Evolutionary conservation across 2,113 vertebrate species (phyloP), one percentile per base, ranked within the genome.

Genomic region (Eidolon helvum): DNA sequence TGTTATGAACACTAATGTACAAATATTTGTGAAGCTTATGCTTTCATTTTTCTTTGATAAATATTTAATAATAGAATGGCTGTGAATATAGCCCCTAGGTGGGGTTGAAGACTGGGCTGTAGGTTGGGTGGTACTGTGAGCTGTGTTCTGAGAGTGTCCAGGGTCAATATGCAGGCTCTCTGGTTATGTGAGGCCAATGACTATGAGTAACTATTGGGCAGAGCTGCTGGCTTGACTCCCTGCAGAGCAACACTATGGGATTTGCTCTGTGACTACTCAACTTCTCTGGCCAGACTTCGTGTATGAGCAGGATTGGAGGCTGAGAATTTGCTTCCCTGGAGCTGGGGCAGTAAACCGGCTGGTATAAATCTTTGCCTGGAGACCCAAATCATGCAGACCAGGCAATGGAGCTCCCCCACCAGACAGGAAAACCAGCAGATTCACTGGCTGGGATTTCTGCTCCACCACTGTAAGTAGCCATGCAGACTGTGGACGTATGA

Each of bases 11-110:
- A 63, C 68, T 74, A 15, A 55, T 30, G 11, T 45, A 16, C 35
- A 93, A 63, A 4, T 85, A 55, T 85, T 84, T 71, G 45, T 50
- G 4, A 33, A 72, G 84, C 63, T 7, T 79, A n/a, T 30, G 74
- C 4, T 83, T 77, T 66, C 40, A 74, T 53, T 68, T 80, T 30
- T 86, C 40, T 65, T 74, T 69, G 38, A 8, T 90, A 90, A 90
- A 90, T 48, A 57, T 5, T 22, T 21, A 92, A 11, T 22, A 53
- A 16, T 88, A 72, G 33, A 90, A 40, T 79, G 71, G 5, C 71
- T 96, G 35, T 18, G 24, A 72, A 82, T 30, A 28, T 16, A 12
- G 28, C 19, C 38, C 14, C 61, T 33, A 4, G 19, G 0, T 11
- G 10, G 28, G 38, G 30, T 5, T 2, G 30, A 10, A 33, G 59